Evolutionary conservation across 2,888 invertebrate species (phyloP).

Genomic region (Agriopis leucophaearia): DNA sequence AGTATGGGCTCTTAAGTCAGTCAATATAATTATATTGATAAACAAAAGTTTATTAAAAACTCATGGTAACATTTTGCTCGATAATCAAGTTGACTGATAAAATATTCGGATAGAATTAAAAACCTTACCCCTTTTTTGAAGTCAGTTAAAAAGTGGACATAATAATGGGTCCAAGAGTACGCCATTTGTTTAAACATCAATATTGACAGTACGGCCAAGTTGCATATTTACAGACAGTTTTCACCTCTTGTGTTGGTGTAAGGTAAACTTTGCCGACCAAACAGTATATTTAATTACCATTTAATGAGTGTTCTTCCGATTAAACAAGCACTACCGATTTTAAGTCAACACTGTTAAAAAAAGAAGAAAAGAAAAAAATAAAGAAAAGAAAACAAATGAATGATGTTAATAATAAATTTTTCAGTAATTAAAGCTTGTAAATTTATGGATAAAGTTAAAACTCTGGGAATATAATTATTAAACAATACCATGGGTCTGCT

Average conservation of each 20-base stretch:
- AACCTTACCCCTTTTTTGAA: too few species aligned
- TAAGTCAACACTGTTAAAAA: background rate
- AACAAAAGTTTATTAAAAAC: too few species aligned
- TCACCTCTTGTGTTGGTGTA: conserved; percentile 1
- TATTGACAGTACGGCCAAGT: conserved; percentile 15
- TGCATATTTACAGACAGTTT: conserved; percentile 6
- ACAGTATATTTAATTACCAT: conserved; percentile 9
- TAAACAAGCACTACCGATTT: background rate
- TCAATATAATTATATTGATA: too few species aligned
- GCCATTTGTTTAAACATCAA: background rate
- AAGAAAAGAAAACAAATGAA: too few species aligned
- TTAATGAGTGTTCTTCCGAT: background rate
- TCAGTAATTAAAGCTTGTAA: background rate
- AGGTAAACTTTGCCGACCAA: conserved; percentile 18
- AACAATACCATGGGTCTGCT: background rate
- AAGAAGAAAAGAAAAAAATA: too few species aligned
- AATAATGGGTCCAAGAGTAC: background rate
- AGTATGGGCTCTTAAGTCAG: background rate
- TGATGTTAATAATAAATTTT: background rate
- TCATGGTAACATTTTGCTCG: too few species aligned
- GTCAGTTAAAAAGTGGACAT: background rate
- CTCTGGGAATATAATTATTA: too few species aligned
- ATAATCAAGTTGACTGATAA: too few species aligned
- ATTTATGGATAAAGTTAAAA: too few species aligned
- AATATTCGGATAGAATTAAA: too few species aligned